Evolutionary conservation across 2,888 invertebrate species (phyloP).

Genomic region (Spisula solida): DNA sequence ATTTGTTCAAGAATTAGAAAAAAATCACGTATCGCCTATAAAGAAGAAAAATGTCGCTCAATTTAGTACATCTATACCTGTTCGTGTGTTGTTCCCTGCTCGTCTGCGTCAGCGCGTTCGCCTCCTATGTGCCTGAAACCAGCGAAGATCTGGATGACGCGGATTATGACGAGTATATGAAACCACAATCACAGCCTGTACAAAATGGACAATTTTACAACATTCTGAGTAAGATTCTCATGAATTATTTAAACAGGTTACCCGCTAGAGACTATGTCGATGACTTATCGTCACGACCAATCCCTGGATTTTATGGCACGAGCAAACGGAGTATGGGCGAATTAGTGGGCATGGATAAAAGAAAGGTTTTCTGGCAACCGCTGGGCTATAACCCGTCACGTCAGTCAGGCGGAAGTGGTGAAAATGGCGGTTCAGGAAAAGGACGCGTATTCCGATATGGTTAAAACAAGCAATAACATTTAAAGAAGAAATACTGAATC

Average conservation of each 20-base stretch:
- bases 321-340: slow-evolving; percentile 28
- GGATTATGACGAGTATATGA: slow-evolving; percentile 23
- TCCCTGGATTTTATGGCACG: slow-evolving; percentile 4
- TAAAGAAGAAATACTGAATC: neutral
- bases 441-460: slow-evolving; percentile 43
- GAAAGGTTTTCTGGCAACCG: slow-evolving; percentile 43
- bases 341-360: slow-evolving; percentile 16
- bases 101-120: slow-evolving; percentile 38
- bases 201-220: slow-evolving; percentile 41
- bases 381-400: slow-evolving; percentile 32
- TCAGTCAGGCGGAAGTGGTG: neutral
- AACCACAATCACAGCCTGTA: slow-evolving; percentile 17
- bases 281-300: neutral
- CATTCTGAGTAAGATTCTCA: slow-evolving; percentile 40
- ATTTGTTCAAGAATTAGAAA: neutral
- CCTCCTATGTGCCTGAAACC: slow-evolving; percentile 40
- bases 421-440: slow-evolving; percentile 9
- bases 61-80: slow-evolving; percentile 18
- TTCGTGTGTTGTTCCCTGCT: slow-evolving; percentile 26
- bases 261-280: slow-evolving; percentile 20
- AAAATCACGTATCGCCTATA: neutral
- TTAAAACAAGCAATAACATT: neutral
- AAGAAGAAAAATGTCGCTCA: slow-evolving; percentile 8
- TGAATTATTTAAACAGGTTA: slow-evolving; percentile 33
- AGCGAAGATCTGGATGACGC: slow-evolving; percentile 3